Percentiles rank a stretch among this genome's conserved stretches.
These are phyloP conservation scores for Panulirus ornatus DNA, from an alignment of 1,140 invertebrate genomes.

Conservation along the genomic window DNA sequence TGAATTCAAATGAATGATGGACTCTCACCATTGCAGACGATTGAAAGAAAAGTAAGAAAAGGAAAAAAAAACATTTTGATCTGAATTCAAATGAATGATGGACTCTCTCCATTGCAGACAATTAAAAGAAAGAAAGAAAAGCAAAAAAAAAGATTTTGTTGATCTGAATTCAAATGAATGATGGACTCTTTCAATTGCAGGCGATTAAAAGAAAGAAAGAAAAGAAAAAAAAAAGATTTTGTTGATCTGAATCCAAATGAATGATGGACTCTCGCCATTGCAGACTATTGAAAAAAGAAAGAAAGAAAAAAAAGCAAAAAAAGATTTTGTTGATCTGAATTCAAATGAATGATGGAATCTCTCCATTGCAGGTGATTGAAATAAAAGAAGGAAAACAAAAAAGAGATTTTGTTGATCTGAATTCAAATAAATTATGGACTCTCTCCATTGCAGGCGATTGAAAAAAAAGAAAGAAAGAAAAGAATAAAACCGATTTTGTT, in stretches of 20 bases:
- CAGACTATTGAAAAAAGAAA: not conserved
- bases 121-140: not conserved
- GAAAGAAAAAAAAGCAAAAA: not conserved
- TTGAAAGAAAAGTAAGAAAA: not conserved
- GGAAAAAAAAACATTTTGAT: not conserved
- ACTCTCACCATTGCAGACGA: not conserved
- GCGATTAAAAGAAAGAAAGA: not conserved
- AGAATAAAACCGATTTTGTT: not conserved
- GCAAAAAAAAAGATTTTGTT: not conserved
- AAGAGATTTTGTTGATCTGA: not conserved
- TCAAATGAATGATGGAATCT: too few relatives aligned
- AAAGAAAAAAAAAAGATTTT: not conserved
- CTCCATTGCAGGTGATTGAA: not conserved
- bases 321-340: not conserved
- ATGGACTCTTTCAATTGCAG: not conserved
- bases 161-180: not conserved
- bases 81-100: too few relatives aligned
- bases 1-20: too few relatives aligned
- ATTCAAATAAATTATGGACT: too few relatives aligned
- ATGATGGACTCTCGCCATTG: too few relatives aligned
- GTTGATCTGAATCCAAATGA: too few relatives aligned
- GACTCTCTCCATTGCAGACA: not conserved
- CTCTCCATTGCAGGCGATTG: not conserved
- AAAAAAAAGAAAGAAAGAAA: not conserved
- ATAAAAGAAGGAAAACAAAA: not conserved